Evolutionary conservation across 2,888 invertebrate genomes (phyloP), one percentile per base, ranked within the genome.

Genomic region (Epicampocera succincta): DNA sequence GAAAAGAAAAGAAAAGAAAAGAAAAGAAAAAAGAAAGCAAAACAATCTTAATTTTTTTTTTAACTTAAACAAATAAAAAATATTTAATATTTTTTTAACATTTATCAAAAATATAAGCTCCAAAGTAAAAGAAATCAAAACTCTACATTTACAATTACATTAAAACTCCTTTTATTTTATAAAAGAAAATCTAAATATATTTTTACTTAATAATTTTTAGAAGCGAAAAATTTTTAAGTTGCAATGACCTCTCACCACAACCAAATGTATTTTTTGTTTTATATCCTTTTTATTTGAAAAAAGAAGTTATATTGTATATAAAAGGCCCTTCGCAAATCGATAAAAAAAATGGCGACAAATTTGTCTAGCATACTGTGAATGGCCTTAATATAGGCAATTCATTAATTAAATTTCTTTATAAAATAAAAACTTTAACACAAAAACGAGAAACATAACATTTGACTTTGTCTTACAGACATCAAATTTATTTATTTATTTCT

Each of bases 211-310:
- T 58, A 71, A 76, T 76, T 72, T 66, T 76, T 61, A 50, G 75
- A 73, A 46, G 17, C 72, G 25, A 56, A 46, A 74, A 60, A 61
- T 42, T 73, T 69, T 61, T 69, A 68, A 48, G 84, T 85, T 85
- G 86, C 86, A 86, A 86, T 84, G 85, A 85, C 85, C 84, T 85
- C 85, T 85, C 83, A 85, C 83, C 83, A 85, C 83, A 84, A 86
- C 85, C 85, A 86, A 86, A 86, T 85, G 84, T 84, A 84, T 84
- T 71, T 15, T 46, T 5, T 46, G 38, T 72, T 40, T 65, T 73
- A 63, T 48, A 42, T 61, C 73, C 29, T 72, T 44, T 29, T 44
- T 33, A 68, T 15, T 58, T 15, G 21, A 15, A 21, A 12, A 44
- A 13, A 33, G 19, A 40, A 25, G 0, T 9, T 13, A 65, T 46